A percentile compares a stretch with the other conserved stretches of the same genome.
phyloP scores from a whole-genome alignment of 2,113 vertebrate species.

The Machaerirhynchus nigripectus region DNA sequence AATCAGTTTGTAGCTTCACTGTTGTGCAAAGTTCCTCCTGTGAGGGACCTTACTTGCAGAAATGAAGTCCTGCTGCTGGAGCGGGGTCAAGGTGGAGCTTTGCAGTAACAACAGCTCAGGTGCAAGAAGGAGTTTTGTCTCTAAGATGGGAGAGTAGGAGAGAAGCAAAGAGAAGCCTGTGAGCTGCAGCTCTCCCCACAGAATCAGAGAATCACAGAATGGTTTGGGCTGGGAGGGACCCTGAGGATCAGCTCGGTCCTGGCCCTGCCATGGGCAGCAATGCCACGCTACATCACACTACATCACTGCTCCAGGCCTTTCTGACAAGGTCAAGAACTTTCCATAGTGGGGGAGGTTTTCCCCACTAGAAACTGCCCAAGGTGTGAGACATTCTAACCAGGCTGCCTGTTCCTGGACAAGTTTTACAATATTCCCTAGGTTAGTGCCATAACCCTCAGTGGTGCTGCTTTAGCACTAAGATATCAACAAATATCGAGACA shows the following conservation, averaged over 20 bases:
- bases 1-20: not conserved
- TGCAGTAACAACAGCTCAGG: not conserved
- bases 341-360: not conserved
- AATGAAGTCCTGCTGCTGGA: not conserved
- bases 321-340: not conserved
- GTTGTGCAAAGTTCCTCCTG: not conserved
- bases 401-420: not conserved
- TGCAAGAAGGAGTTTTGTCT: not conserved
- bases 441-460: not conserved
- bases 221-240: not conserved
- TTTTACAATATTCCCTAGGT: not conserved
- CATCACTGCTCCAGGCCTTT: not conserved
- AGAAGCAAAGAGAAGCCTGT: not conserved
- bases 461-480: not conserved
- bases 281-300: not conserved
- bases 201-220: not conserved
- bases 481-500: not conserved
- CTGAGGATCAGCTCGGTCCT: not conserved
- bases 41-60: not conserved
- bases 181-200: not conserved
- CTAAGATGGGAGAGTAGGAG: not conserved
- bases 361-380: not conserved
- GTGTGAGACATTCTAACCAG: not conserved
- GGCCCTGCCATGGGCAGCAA: not conserved
- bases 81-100: not conserved